Percentiles rank a stretch among this genome's conserved stretches.
Evolutionary conservation across 2,888 invertebrate species (phyloP).

Genomic region (Thumatha senex): DNA sequence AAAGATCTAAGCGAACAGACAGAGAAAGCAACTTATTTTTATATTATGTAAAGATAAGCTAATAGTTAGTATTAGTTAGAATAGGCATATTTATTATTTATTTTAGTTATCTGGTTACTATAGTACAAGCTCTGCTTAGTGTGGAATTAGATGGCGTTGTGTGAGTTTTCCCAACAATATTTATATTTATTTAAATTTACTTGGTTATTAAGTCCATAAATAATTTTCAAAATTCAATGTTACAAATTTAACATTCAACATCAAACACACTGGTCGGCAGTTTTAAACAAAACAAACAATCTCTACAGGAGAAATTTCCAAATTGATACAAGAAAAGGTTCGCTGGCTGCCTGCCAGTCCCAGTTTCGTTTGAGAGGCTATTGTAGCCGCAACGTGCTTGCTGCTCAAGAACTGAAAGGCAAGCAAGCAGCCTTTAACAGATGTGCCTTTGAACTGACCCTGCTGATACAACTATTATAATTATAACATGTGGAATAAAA

Average conservation of each 20-base stretch:
- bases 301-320: slow-evolving; percentile 43
- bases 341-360: slow-evolving; percentile 55
- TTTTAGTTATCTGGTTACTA: too few relatives aligned
- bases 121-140: too few relatives aligned
- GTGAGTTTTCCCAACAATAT: too few relatives aligned
- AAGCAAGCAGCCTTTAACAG: slow-evolving; percentile 44
- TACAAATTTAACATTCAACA: slow-evolving; percentile 12
- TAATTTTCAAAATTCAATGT: slow-evolving; percentile 1
- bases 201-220: too few relatives aligned
- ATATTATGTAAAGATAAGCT: too few relatives aligned
- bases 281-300: slow-evolving; percentile 34
- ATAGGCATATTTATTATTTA: too few relatives aligned
- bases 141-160: too few relatives aligned
- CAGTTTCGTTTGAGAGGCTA: slow-evolving; percentile 54
- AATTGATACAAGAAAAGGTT: slow-evolving; percentile 52
- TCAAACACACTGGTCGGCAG: slow-evolving; percentile 22
- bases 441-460: slow-evolving; percentile 32
- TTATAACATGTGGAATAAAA: too few relatives aligned
- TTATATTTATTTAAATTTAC: too few relatives aligned
- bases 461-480: slow-evolving; percentile 15
- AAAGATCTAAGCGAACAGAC: too few relatives aligned
- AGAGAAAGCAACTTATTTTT: too few relatives aligned
- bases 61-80: too few relatives aligned
- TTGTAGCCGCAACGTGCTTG: slow-evolving; percentile 44
- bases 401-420: slow-evolving; percentile 49